phyloP scores from a whole-genome alignment of 2,113 vertebrate genomes.

The Coturnix japonica region DNA sequence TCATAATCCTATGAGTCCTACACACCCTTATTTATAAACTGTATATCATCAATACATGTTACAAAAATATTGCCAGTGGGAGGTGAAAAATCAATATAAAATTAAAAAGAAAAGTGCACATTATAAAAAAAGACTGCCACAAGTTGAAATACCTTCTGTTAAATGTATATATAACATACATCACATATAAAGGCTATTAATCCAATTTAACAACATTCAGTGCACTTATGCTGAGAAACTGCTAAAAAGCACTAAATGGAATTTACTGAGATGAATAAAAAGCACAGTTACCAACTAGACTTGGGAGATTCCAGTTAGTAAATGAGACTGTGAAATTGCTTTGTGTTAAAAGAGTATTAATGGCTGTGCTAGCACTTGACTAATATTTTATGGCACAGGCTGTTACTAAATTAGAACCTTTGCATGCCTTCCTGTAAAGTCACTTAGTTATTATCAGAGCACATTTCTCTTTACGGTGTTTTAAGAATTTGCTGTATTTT shows the following conservation, averaged over 20 bases:
- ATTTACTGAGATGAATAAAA: conserved; percentile 81
- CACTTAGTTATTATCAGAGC: conserved; percentile 47
- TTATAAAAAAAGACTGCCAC: conserved; percentile 49
- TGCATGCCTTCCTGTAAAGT: conserved; percentile 45
- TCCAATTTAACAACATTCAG: conserved; percentile 70
- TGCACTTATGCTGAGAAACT: conserved; percentile 72
- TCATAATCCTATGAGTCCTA: not conserved
- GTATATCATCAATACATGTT: conserved; percentile 38
- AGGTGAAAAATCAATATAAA: conserved; percentile 54
- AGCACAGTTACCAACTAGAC: conserved; percentile 73
- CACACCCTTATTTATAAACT: conserved; percentile 47
- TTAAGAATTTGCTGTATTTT: conserved; percentile 44
- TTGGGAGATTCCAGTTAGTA: conserved; percentile 76
- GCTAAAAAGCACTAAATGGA: conserved; percentile 73
- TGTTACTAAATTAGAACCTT: conserved; percentile 62
- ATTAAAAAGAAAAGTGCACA: conserved; percentile 29
- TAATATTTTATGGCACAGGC: conserved; percentile 73
- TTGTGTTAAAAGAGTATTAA: conserved; percentile 79
- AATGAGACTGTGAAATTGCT: conserved; percentile 78
- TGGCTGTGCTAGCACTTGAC: conserved; percentile 59
- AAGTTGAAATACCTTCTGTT: conserved; percentile 56
- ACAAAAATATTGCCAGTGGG: conserved; percentile 10
- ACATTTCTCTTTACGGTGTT: not conserved
- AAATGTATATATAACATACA: conserved; percentile 60
- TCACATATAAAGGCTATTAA: conserved; percentile 70